Conservation (phyloP, 2,888 invertebrate genomes). For the Margaritifera margaritifera region DNA sequence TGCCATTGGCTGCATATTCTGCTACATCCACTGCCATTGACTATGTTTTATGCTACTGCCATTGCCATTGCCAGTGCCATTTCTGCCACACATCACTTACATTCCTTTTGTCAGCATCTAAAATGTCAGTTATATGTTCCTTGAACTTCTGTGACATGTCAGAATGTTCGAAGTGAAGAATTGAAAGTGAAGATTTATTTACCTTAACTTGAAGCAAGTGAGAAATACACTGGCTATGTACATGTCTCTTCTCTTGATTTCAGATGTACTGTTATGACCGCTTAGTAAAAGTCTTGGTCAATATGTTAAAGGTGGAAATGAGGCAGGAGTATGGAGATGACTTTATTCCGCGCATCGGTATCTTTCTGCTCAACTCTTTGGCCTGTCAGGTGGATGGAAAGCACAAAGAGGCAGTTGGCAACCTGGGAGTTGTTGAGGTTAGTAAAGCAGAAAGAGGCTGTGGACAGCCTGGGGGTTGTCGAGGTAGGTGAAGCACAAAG, state of each 20-base stretch:
- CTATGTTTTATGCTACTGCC: no score
- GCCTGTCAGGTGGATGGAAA: conserved; percentile 96
- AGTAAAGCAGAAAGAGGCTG: conserved; percentile 85
- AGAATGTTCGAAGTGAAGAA: no score
- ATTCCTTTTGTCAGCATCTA: no score
- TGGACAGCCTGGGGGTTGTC: conserved; percentile 82
- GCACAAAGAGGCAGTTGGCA: conserved; percentile 92
- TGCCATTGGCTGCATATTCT: no score
- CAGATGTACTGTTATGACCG: conserved; percentile 93
- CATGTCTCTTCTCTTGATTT: conserved; percentile 44
- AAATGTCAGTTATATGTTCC: no score
- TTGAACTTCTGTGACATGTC: no score
- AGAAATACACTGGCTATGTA: background rate
- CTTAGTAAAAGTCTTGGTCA: conserved; percentile 86
- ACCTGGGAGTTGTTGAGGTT: conserved; percentile 83
- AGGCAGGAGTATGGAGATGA: conserved; percentile 85
- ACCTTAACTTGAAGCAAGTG: no score
- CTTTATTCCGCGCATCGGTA: conserved; percentile 94
- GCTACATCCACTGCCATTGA: no score
- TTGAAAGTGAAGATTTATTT: no score
- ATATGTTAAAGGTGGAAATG: conserved; percentile 79
- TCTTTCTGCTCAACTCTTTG: conserved; percentile 93
- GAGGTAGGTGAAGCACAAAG: background rate
- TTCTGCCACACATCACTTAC: no score
- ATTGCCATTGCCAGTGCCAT: no score